These are phyloP conservation scores for Lydus trimaculatus DNA, from an alignment of 2,888 invertebrate species.

Conservation along the genomic window DNA sequence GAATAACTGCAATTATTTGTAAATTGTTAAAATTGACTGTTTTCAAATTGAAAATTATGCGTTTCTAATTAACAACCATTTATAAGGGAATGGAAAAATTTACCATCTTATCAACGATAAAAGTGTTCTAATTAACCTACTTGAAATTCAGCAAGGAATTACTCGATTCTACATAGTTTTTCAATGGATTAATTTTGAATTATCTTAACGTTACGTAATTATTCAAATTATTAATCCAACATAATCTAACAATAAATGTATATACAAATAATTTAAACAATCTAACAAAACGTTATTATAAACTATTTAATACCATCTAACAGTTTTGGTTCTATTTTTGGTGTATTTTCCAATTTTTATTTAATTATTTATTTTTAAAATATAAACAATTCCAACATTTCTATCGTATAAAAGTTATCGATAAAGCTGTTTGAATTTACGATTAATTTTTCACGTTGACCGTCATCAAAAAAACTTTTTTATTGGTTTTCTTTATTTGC, in stretches of 20 bases:
- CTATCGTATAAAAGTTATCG: background rate
- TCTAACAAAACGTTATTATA: no score
- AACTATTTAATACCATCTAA: no score
- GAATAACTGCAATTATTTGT: background rate
- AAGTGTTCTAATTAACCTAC: background rate
- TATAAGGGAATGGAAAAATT: background rate
- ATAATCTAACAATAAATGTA: no score
- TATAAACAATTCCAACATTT: background rate
- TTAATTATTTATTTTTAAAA: background rate
- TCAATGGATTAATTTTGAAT: background rate
- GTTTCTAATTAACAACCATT: background rate
- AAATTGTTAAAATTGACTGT: background rate
- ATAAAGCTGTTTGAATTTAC: background rate
- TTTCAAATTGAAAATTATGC: background rate
- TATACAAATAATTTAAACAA: no score
- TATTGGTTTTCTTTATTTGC: background rate
- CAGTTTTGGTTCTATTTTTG: no score
- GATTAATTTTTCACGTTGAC: background rate
- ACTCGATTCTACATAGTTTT: background rate
- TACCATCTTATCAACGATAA: slow-evolving; percentile 2
- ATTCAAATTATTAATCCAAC: background rate
- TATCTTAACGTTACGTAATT: background rate
- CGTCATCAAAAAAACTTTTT: background rate
- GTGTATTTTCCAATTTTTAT: background rate
- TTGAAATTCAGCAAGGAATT: slow-evolving; percentile 2